A percentile compares a stretch with the other conserved stretches of the same genome.
Conservation (phyloP, 2,888 invertebrate genomes). For the Leptinotarsa peninsularis region DNA sequence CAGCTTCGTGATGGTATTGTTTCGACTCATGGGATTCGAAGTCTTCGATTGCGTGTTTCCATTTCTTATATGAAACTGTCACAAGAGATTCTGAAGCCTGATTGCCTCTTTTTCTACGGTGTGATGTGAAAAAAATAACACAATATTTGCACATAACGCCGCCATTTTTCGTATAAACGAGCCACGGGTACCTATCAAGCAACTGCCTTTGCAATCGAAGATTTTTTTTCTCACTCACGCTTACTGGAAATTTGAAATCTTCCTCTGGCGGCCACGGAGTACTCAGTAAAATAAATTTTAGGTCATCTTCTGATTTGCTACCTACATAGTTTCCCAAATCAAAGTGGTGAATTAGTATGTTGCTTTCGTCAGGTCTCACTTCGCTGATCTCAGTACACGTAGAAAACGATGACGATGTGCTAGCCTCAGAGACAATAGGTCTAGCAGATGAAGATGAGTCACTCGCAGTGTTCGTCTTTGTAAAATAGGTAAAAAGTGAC, state of each 20-base stretch:
- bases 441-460: constrained; percentile 24
- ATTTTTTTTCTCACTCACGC: constrained; percentile 8
- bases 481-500: constrained; percentile 17
- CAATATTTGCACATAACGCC: neutral
- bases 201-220: neutral
- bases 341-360: constrained; percentile 17
- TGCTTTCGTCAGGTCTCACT: constrained; percentile 10
- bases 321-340: constrained; percentile 15
- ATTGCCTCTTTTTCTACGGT: too few species aligned
- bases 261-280: neutral
- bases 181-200: neutral
- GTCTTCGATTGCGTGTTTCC: too few species aligned
- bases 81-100: too few species aligned
- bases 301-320: constrained; percentile 14
- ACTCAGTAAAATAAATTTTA: neutral
- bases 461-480: constrained; percentile 13
- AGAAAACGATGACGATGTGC: neutral
- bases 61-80: too few species aligned
- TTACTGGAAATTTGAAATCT: constrained; percentile 9
- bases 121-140: neutral
- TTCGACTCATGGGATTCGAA: too few species aligned
- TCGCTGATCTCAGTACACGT: neutral
- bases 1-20: too few species aligned
- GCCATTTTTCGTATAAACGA: neutral
- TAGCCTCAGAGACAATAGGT: constrained; percentile 9